These are phyloP conservation scores for Grammomys dolichurus DNA, from an alignment of 2,113 vertebrate species.

Conservation along the genomic window DNA sequence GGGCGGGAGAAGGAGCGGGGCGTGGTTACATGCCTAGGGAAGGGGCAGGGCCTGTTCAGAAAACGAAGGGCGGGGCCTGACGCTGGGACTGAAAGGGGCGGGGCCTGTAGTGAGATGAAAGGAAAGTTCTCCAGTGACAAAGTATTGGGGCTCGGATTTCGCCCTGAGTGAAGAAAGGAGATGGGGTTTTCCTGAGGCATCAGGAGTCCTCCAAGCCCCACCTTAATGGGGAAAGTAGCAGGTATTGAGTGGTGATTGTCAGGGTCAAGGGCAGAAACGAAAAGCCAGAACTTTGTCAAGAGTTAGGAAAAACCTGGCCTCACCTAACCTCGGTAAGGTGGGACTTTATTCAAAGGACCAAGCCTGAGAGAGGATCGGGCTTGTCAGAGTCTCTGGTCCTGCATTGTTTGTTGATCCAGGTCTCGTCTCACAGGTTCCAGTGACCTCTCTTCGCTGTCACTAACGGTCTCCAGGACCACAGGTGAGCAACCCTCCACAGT, in stretches of 20 bases:
- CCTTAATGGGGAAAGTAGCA: neutral
- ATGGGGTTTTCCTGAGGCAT: neutral
- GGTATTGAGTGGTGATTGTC: neutral
- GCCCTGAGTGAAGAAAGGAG: neutral
- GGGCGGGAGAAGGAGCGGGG: neutral
- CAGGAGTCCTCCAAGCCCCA: neutral
- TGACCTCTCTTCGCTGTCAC: constrained; percentile 64
- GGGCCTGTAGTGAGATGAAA: neutral
- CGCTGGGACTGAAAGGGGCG: neutral
- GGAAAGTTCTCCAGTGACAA: neutral
- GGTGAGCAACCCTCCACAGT: constrained; percentile 54
- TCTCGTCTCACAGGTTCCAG: constrained; percentile 71
- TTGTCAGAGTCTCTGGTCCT: neutral
- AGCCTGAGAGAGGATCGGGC: neutral
- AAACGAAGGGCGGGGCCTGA: neutral
- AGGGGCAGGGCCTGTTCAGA: neutral
- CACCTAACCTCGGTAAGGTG: neutral
- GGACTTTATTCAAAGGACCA: neutral
- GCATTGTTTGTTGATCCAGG: neutral
- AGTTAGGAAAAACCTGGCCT: neutral
- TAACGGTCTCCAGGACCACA: constrained; percentile 71
- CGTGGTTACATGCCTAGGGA: no score
- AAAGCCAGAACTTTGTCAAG: neutral
- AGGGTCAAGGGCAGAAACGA: neutral
- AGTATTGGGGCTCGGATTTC: neutral